Evolutionary conservation across 2,113 vertebrate genomes (phyloP).

Genomic region (Mirounga angustirostris): DNA sequence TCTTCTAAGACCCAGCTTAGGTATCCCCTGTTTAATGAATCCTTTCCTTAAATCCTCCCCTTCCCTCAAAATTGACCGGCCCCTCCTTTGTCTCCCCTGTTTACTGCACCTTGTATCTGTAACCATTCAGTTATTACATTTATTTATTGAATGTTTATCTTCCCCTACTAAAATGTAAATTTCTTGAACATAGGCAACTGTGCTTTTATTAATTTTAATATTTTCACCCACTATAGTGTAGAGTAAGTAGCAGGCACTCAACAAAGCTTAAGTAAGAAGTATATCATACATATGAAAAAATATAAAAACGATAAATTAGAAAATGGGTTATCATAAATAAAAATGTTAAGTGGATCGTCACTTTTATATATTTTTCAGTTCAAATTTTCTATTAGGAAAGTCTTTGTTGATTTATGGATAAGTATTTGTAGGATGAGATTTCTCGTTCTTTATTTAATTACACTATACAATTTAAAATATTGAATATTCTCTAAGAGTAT

Average conservation of each 20-base stretch:
- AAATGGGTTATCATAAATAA: neutral
- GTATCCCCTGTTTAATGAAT: neutral
- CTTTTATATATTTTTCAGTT: slow-evolving; percentile 1
- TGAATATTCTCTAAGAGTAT: neutral
- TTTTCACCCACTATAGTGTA: neutral
- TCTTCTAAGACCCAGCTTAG: neutral
- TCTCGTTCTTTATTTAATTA: slow-evolving; percentile 15
- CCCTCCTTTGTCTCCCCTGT: neutral
- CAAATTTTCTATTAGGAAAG: neutral
- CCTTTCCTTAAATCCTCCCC: neutral
- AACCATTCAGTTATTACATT: neutral
- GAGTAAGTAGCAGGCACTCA: neutral
- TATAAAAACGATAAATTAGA: neutral
- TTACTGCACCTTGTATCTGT: neutral
- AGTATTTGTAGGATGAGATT: neutral
- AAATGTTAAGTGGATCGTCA: neutral
- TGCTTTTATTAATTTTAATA: slow-evolving; percentile 16
- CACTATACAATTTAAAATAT: neutral
- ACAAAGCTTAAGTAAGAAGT: neutral
- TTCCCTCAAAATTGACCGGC: neutral
- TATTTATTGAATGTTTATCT: neutral
- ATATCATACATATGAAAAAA: neutral
- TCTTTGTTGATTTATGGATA: neutral
- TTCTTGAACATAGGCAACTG: neutral
- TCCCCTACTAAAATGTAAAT: neutral